A percentile compares a stretch with the other conserved stretches of the same genome.
Evolutionary conservation across 2,888 invertebrate species (phyloP).

Genomic region (Callyntrura guangdongensis): DNA sequence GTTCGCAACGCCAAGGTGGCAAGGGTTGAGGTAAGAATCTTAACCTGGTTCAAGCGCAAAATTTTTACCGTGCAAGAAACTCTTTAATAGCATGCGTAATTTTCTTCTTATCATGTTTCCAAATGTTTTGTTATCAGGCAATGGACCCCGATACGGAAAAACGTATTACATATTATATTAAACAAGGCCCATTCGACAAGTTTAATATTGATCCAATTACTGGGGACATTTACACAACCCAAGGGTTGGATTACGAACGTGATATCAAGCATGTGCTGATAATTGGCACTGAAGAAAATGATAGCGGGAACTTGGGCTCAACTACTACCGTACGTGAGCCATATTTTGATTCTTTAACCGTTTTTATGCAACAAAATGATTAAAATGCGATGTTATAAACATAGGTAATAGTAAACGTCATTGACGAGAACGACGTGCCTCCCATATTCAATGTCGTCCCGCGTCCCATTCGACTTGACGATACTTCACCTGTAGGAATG

Average conservation of each 20-base stretch:
- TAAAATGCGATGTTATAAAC: conserved; percentile 7
- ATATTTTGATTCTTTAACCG: too few relatives aligned
- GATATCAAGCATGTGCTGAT: conserved; percentile 91
- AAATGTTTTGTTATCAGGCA: conserved; percentile 87
- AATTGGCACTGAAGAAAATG: conserved; percentile 94
- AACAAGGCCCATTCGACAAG: conserved; percentile 92
- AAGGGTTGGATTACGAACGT: conserved; percentile 92
- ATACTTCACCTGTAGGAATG: conserved; percentile 93
- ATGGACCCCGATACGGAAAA: conserved; percentile 93
- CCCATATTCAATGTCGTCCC: conserved; percentile 94
- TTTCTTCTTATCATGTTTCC: conserved; percentile 81
- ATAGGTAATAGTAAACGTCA: conserved; percentile 74
- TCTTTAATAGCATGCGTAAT: not conserved
- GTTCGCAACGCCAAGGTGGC: conserved; percentile 91
- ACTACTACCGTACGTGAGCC: conserved; percentile 89
- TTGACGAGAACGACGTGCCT: conserved; percentile 94
- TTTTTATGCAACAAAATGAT: conserved; percentile 26
- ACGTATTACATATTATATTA: conserved; percentile 92
- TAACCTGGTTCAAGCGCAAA: conserved; percentile 69
- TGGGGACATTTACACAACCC: conserved; percentile 92
- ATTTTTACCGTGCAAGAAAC: not conserved
- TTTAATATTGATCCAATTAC: conserved; percentile 94
- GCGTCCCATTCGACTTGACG: conserved; percentile 93
- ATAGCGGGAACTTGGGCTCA: conserved; percentile 89
- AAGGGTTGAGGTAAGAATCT: conserved; percentile 90